Evolutionary conservation across 2,113 vertebrate genomes (phyloP).

Genomic region (Strigops habroptila): DNA sequence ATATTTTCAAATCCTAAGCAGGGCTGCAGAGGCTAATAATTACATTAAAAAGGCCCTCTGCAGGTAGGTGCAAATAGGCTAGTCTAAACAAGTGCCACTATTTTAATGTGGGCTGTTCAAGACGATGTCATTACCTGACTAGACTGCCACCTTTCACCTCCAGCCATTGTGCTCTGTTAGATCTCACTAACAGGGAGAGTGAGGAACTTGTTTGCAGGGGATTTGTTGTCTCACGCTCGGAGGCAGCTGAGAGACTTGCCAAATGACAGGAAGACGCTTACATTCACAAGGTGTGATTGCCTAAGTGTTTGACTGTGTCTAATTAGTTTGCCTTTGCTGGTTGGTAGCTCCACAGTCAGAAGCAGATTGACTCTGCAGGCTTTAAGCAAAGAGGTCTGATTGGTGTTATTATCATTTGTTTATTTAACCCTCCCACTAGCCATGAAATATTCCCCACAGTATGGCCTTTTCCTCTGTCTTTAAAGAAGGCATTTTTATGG

Average conservation of each 20-base stretch:
- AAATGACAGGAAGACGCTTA: constrained; percentile 92
- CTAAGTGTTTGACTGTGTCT: constrained; percentile 87
- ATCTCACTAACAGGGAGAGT: constrained; percentile 79
- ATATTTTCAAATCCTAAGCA: constrained; percentile 80
- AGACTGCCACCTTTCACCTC: constrained; percentile 82
- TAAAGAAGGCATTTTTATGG: constrained; percentile 13
- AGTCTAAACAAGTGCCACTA: constrained; percentile 81
- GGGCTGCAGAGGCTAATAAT: constrained; percentile 80
- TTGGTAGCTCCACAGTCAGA: constrained; percentile 80
- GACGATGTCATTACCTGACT: constrained; percentile 80
- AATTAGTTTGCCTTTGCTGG: constrained; percentile 87
- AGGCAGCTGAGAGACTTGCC: constrained; percentile 87
- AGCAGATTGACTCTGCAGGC: constrained; percentile 82
- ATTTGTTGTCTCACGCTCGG: constrained; percentile 83
- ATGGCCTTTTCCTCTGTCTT: constrained; percentile 55
- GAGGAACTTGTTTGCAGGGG: constrained; percentile 75
- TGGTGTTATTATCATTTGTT: constrained; percentile 91
- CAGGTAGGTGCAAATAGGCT: constrained; percentile 85
- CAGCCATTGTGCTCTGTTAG: constrained; percentile 79
- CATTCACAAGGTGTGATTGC: constrained; percentile 89
- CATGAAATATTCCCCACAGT: constrained; percentile 64
- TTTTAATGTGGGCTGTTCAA: constrained; percentile 76
- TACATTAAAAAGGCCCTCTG: constrained; percentile 85
- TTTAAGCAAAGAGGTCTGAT: constrained; percentile 80
- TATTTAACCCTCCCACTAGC: constrained; percentile 76